A percentile compares a stretch with the other conserved stretches of the same genome.
phyloP scores from a whole-genome alignment of 2,797 vertebrate genomes.

The Threskiornis aethiopicus region DNA sequence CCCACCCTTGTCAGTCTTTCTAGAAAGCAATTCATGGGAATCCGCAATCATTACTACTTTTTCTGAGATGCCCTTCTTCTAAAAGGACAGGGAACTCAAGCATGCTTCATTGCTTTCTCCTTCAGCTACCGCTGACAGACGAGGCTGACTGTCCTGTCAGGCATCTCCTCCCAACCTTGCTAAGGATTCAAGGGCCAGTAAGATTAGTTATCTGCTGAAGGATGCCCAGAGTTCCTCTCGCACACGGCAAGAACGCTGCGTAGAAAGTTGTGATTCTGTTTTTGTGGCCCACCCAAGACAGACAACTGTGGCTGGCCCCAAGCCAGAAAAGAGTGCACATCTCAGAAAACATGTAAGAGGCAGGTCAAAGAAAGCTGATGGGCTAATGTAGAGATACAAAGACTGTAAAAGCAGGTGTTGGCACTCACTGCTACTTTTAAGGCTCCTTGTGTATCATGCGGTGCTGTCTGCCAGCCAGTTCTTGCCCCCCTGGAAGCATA shows the following conservation, averaged over 20 bases:
- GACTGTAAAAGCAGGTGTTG: background rate
- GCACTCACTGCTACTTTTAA: background rate
- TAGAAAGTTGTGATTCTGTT: background rate
- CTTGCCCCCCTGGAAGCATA: background rate
- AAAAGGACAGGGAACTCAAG: background rate
- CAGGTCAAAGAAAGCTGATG: background rate
- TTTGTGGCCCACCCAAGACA: background rate
- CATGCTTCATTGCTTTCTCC: background rate
- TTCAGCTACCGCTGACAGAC: background rate
- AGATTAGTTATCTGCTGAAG: background rate
- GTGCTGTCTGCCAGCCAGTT: background rate
- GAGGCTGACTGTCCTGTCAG: background rate
- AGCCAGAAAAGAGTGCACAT: background rate
- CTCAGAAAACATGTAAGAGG: background rate
- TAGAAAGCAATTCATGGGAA: background rate
- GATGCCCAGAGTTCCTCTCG: background rate
- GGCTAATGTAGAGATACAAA: background rate
- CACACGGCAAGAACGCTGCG: rapidly evolving
- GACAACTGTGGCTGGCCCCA: background rate
- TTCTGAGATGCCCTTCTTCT: background rate
- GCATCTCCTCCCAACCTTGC: background rate
- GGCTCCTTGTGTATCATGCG: background rate
- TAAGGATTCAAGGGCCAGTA: background rate
- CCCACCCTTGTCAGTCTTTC: background rate
- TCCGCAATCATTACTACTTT: background rate